Base-by-base conservation (phyloP, 2,113 vertebrate genomes). In the Helogale parvula region DNA sequence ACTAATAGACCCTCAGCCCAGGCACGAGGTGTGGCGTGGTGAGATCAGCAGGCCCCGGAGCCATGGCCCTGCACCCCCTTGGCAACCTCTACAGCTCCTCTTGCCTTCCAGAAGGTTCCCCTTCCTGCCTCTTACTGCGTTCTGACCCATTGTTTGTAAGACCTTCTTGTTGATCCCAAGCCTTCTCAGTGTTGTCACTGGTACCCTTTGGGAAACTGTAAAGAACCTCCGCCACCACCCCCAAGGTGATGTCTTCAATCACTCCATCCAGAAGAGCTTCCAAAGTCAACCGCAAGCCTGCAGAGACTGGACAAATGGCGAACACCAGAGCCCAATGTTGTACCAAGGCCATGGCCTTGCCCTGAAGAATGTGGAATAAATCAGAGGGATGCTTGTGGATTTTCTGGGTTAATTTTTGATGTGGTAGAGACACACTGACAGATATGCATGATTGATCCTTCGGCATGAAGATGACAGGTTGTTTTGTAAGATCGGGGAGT, bases 381-480 rank as follows among this genome's bases (percentile, higher is more conserved):
- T 25, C 21, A n/a, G 27, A 9, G 0, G 11, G 47, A 14, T 2
- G 63, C 68, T 17, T 0, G 0, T 66, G 41, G 57, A 19, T 52
- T 84, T 35, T 27, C 72, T 7, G 7, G 23, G 35, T 31, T 52
- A 33, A 27, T 80, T 76, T 66, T 71, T 94, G 66, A 93, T 2
- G 21, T 10, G 29, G 52, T 17, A 7, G 31, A 82, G 7, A 33
- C 17, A 50, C 45, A 13, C 3, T 31, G 68, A 50, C n/a, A 29
- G 72, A 23, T 16, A 0, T 0, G 3, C 4, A 31, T 1, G 15
- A 65, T 0, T 2, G 16, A 29, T 21, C 11, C 29, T 88, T 57
- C 41, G 12, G 33, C 14, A 1, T 47, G 74, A 77, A 47, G 41
- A 21, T 2, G 33, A n/a, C 0, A 2, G 25, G 33, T 33, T 8